Evolutionary conservation across 2,888 invertebrate genomes (phyloP), one percentile per base, ranked within the genome.

Genomic region (Apamea sordens): DNA sequence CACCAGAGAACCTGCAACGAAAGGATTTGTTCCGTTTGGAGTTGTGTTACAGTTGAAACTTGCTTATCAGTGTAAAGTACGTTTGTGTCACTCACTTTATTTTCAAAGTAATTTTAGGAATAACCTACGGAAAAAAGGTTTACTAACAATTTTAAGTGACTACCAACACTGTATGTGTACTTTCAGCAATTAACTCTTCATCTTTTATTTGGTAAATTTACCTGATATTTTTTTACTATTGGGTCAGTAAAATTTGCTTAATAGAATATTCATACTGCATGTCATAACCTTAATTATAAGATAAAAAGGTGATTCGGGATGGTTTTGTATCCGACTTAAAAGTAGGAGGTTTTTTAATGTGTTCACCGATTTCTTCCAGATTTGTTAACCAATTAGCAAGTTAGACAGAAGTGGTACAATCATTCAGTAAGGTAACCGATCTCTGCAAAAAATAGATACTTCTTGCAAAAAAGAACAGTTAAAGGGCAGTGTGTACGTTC

Each of bases 11-110:
- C 83, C 74, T 18, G 68, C 80, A 44, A 80, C 83, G 53, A 63
- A 83, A 74, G 79, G 83, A 80, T 75, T 82, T 75, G 61, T 83
- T 83, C 76, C 68, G 53, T 80, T 61, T 44, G 80, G 83, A 79
- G 65, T 82, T 74, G 65, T 83, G 80, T 76, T 68, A 80, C 83
- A 83, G 80, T 80, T 77, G 67, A 83, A 63, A 68, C 68, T 80
- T 68, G 32, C 83, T 68, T 83, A 80, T 63, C 81, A 78, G 64
- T 65, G 64, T 84, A 79, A 81, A 81, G 81, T 81, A 81, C 79
- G 81, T 81, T 84, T 84, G 79, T 80, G 56, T 79, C 79, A 79
- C 71, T 63, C 41, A 81, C 28, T 77, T 69, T 78, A 47, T 81
- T 59, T 70, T n/a, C 53, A 83, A 83, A 56, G 21, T 77, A 69